These are phyloP conservation scores for Calephelis virginiensis DNA, from an alignment of 1,140 invertebrate species.

Conservation along the genomic window DNA sequence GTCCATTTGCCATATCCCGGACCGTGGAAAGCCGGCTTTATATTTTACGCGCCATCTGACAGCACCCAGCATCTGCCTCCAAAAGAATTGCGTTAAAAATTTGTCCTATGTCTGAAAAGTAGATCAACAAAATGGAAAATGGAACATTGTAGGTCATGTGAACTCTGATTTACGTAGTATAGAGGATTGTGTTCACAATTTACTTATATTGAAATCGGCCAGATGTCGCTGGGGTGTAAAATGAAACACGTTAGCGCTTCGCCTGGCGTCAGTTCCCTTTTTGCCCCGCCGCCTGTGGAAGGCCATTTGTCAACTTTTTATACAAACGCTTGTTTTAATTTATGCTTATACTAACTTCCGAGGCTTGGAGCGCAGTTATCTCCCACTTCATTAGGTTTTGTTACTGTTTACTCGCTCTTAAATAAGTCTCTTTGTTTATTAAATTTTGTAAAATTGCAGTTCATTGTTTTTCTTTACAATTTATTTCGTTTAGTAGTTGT, in stretches of 20 bases:
- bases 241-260: constrained; percentile 74
- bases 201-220: constrained; percentile 60
- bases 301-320: constrained; percentile 77
- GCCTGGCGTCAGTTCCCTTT: constrained; percentile 68
- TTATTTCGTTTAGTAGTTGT: too few species aligned
- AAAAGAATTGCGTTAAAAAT: too few species aligned
- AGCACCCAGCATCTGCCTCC: too few species aligned
- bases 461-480: not conserved
- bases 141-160: not conserved
- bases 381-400: constrained; percentile 65
- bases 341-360: constrained; percentile 72
- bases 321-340: constrained; percentile 75
- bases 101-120: not conserved
- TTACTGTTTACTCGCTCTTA: constrained; percentile 44
- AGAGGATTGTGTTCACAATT: constrained; percentile 39
- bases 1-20: too few species aligned
- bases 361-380: constrained; percentile 48
- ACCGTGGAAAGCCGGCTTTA: too few species aligned
- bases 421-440: constrained; percentile 6
- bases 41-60: too few species aligned
- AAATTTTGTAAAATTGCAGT: not conserved
- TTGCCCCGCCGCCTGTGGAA: constrained; percentile 66
- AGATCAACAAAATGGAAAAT: not conserved
- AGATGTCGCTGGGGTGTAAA: constrained; percentile 70
- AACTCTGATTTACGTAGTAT: constrained; percentile 4